phyloP scores from a whole-genome alignment of 2,888 invertebrate species.

The Microchrysa polita region DNA sequence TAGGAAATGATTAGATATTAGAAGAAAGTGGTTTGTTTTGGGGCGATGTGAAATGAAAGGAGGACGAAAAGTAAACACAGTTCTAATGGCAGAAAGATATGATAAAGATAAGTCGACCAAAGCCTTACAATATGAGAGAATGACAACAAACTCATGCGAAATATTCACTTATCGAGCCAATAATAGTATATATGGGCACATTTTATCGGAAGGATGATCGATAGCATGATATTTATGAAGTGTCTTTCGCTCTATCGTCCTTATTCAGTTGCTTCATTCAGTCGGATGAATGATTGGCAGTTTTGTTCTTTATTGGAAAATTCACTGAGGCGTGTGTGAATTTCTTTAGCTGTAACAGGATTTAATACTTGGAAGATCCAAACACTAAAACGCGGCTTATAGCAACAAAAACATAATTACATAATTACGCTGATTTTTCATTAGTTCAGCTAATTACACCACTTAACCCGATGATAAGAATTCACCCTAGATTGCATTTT shows the following conservation, averaged over 20 bases:
- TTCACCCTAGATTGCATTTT: too few relatives aligned
- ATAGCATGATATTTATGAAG: background rate
- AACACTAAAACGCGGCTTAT: too few relatives aligned
- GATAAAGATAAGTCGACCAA: background rate
- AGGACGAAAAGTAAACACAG: background rate
- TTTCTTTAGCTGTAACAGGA: too few relatives aligned
- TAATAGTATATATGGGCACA: too few relatives aligned
- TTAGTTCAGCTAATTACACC: too few relatives aligned
- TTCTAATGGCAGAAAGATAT: background rate
- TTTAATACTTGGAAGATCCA: too few relatives aligned
- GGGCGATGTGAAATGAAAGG: background rate
- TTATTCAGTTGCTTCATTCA: slow-evolving; percentile 18
- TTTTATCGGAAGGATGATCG: slow-evolving; percentile 16
- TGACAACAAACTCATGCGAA: background rate
- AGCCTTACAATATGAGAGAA: background rate
- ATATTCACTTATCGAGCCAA: background rate
- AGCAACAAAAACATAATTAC: too few relatives aligned
- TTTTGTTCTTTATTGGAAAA: slow-evolving; percentile 28
- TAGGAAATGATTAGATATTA: too few relatives aligned
- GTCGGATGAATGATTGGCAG: slow-evolving; percentile 30
- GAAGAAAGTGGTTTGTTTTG: too few relatives aligned
- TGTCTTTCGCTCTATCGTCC: background rate
- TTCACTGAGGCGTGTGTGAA: background rate
- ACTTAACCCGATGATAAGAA: too few relatives aligned
- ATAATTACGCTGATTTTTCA: too few relatives aligned